These are phyloP conservation scores for Tribolium madens DNA, from an alignment of 1,140 invertebrate genomes.

Conservation along the genomic window DNA sequence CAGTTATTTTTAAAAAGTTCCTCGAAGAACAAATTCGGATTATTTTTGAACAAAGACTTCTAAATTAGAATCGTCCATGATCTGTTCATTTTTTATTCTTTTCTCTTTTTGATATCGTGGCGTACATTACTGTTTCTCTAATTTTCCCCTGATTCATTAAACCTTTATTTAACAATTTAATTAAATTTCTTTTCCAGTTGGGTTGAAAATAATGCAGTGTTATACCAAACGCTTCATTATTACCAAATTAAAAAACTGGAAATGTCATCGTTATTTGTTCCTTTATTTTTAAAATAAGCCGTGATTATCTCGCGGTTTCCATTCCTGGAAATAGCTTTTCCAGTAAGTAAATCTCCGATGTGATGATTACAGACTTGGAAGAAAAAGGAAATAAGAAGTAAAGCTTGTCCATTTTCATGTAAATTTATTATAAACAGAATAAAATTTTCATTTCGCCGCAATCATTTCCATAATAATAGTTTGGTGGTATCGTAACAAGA, in stretches of 20 bases:
- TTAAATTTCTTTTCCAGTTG: not conserved
- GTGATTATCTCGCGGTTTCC: slow-evolving; percentile 14
- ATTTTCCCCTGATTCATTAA: not conserved
- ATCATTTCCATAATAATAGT: slow-evolving; percentile 18
- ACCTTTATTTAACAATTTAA: not conserved
- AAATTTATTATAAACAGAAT: slow-evolving; percentile 36
- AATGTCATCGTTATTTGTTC: not conserved
- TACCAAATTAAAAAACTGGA: not conserved
- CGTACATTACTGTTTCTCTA: not conserved
- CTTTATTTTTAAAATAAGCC: slow-evolving; percentile 28
- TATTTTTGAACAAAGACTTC: not conserved
- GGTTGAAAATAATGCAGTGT: not conserved
- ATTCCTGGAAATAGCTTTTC: not conserved
- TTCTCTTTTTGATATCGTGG: not conserved
- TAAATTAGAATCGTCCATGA: not conserved
- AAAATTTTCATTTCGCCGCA: slow-evolving; percentile 8
- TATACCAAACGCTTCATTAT: not conserved
- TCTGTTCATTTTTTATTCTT: slow-evolving; percentile 10
- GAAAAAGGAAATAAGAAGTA: not conserved
- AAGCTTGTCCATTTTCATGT: slow-evolving; percentile 14
- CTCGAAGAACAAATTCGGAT: not conserved
- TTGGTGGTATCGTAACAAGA: not conserved
- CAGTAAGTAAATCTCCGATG: slow-evolving; percentile 11
- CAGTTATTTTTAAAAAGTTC: slow-evolving; percentile 3
- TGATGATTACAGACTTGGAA: slow-evolving; percentile 7